Evolutionary conservation across 2,888 invertebrate genomes (phyloP).

Genomic region (Brachyptera risi): DNA sequence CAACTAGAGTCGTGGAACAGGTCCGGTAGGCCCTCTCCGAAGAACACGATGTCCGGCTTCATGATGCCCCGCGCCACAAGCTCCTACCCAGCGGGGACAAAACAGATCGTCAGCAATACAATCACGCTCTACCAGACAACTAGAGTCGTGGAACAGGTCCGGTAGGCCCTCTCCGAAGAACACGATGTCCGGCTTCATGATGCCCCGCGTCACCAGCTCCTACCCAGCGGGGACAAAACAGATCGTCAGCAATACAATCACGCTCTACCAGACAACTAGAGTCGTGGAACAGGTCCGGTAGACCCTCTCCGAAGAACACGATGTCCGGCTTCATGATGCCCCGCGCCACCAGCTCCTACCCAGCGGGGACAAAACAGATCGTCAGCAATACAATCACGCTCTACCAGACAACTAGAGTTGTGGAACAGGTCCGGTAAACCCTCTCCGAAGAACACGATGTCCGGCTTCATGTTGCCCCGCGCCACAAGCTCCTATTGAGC

Average conservation of each 20-base stretch:
- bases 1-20: slow-evolving; percentile 81
- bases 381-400: no score
- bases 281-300: slow-evolving; percentile 79
- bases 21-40: slow-evolving; percentile 86
- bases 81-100: slow-evolving; percentile 38
- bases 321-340: slow-evolving; percentile 90
- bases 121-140: no score
- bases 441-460: slow-evolving; percentile 94
- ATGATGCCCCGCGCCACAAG: slow-evolving; percentile 64
- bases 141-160: slow-evolving; percentile 78
- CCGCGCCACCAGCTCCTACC: slow-evolving; percentile 49
- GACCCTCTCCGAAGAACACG: slow-evolving; percentile 90
- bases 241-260: no score
- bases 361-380: no score
- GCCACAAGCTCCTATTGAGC: slow-evolving; percentile 49
- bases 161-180: slow-evolving; percentile 92
- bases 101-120: no score
- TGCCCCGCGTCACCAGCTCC: slow-evolving; percentile 55
- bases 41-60: slow-evolving; percentile 93
- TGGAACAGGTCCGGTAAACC: slow-evolving; percentile 83
- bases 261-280: no score
- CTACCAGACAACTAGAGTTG: no score
- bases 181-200: slow-evolving; percentile 92
- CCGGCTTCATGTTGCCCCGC: slow-evolving; percentile 81
- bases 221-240: no score